Evolutionary conservation across 2,113 vertebrate genomes (phyloP), one percentile per base, ranked within the genome.

Genomic region (Pseudorectes ferrugineus): DNA sequence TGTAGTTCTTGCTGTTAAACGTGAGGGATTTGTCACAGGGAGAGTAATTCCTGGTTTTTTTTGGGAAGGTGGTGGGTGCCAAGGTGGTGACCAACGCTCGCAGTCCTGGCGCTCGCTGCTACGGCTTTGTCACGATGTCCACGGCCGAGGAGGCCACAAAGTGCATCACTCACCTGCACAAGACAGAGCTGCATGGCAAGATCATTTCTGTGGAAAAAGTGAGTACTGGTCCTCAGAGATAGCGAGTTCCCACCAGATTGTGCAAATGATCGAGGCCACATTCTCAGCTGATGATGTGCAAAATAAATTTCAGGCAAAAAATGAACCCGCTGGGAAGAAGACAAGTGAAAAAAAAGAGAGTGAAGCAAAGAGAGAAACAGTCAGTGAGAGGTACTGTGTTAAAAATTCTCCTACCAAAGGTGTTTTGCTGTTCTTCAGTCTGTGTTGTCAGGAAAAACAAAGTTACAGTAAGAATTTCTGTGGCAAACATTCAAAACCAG

Each of bases 161-260:
- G 54, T 99, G 99, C 57, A 99, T 99, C 82, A 98, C 90, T 55
- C 98, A 99, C 93, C 98, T 99, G 58, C 99, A 99, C 97, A 98
- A 99, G 89, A 99, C 99, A 0, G 99, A 99, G 96, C 97, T 99
- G 49, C 99, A 99, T 3, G 99, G 99, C 33, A 98, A 98, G 85
- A 99, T 99, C 97, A 99, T 99, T 94, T 99, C 99, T 5, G 99
- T 99, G n/a, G 99, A 99, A 96, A 98, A 98, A 95, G 99, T 99
- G 90, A 96, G 98, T 95, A 71, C 22, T 14, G 13, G 18, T 84
- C 45, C 45, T 22, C 74, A 67, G 17, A 68, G 59, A 15, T 16
- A 28, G 0, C 11, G 5, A 13, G 0, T 14, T 49, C 2, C 46
- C 23, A 31, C 4, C 19, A 21, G 17, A n/a, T 11, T 57, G 55